phyloP scores from a whole-genome alignment of 1,140 invertebrate genomes.

The Pachypsylla venusta region DNA sequence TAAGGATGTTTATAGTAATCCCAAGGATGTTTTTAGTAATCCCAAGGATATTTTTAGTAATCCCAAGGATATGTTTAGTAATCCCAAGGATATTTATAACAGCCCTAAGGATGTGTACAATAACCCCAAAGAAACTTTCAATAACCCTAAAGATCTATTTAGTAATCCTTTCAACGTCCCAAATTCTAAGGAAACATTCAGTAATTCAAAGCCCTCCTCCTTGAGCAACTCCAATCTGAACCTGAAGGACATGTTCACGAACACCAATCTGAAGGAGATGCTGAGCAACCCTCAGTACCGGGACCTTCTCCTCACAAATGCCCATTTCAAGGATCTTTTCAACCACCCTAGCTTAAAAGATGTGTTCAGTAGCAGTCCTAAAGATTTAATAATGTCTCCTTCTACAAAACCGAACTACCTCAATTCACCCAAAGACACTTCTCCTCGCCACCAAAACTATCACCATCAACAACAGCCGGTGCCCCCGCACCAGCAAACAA shows the following conservation, averaged over 20 bases:
- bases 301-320: background rate
- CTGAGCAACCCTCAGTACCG: conserved; percentile 12
- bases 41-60: conserved; percentile 16
- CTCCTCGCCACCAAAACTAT: too few species aligned
- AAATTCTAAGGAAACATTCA: conserved; percentile 10
- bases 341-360: background rate
- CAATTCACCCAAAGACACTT: background rate
- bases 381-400: too few species aligned
- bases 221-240: conserved; percentile 4
- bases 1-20: background rate
- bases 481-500: background rate
- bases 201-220: too few species aligned
- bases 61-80: background rate
- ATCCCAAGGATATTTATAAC: background rate
- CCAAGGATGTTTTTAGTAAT: conserved; percentile 16
- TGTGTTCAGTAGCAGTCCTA: conserved; percentile 22
- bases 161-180: too few species aligned
- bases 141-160: background rate
- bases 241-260: conserved; percentile 7
- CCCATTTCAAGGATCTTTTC: background rate
- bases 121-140: background rate
- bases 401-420: background rate
- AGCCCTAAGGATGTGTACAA: background rate
- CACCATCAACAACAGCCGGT: too few species aligned
- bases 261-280: conserved; percentile 10